phyloP scores from a whole-genome alignment of 2,888 invertebrate genomes.

The Gastrophysa polygoni region DNA sequence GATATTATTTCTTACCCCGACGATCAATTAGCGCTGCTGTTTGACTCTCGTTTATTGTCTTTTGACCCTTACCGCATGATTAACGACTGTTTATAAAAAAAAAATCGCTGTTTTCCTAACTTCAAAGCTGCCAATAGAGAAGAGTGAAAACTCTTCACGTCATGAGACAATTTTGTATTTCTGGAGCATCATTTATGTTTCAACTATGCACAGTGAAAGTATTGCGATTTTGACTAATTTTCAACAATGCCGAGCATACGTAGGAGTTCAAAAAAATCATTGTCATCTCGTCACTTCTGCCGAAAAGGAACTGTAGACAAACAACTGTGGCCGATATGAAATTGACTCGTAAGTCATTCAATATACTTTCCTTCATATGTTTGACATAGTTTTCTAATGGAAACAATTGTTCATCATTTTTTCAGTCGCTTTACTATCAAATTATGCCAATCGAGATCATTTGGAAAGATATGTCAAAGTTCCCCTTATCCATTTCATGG shows the following conservation, averaged over 20 bases:
- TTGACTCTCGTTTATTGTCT: too few species aligned
- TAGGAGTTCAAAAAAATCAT: not conserved
- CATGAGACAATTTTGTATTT: not conserved
- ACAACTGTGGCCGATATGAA: conserved; percentile 13
- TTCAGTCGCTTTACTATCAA: not conserved
- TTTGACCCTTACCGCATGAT: too few species aligned
- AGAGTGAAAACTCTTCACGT: not conserved
- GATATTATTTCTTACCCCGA: too few species aligned
- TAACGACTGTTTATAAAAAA: too few species aligned
- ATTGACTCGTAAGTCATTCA: conserved; percentile 14
- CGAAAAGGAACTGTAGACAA: conserved; percentile 6
- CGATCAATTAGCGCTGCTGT: too few species aligned
- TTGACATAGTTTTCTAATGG: not conserved
- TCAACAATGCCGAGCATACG: not conserved
- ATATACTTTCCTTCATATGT: not conserved
- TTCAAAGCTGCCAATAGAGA: too few species aligned
- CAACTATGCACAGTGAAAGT: too few species aligned
- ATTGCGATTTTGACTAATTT: not conserved
- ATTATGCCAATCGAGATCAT: not conserved
- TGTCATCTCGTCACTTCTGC: conserved; percentile 5
- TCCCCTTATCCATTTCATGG: too few species aligned
- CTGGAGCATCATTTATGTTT: conserved; percentile 3
- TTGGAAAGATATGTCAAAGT: not conserved
- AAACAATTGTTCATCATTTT: not conserved
- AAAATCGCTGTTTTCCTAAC: too few species aligned